Evolutionary conservation across 2,797 vertebrate genomes (phyloP).

Genomic region (Pangasius mekongensis): DNA sequence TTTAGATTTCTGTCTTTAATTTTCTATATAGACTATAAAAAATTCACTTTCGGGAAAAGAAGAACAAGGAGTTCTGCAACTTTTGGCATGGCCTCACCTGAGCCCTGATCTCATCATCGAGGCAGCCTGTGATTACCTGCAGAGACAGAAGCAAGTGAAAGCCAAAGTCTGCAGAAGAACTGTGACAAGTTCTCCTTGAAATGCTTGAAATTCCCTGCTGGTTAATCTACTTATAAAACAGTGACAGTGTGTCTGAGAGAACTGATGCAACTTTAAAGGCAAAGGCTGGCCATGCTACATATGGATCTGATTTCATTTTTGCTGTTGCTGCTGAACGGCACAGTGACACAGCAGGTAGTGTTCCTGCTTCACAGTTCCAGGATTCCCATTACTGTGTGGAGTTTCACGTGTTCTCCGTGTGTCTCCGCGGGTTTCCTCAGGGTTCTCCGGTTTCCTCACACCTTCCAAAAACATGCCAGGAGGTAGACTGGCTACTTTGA

Average conservation of each 20-base stretch:
- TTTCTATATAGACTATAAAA: not conserved
- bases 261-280: not conserved
- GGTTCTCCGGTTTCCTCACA: not conserved
- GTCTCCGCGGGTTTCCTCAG: not conserved
- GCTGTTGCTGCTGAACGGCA: not conserved
- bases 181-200: not conserved
- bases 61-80: not conserved
- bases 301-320: not conserved
- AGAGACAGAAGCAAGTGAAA: not conserved
- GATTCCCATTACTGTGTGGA: not conserved
- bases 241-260: not conserved
- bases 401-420: not conserved
- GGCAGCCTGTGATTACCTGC: not conserved
- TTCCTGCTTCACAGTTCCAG: constrained; percentile 3
- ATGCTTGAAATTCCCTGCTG: not conserved
- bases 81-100: not conserved
- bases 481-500: not conserved
- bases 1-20: not conserved
- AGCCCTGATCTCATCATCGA: not conserved
- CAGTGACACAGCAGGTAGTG: not conserved
- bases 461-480: not conserved
- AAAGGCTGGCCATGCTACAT: not conserved
- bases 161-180: not conserved
- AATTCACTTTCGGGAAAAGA: not conserved
- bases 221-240: not conserved